A percentile compares a stretch with the other conserved stretches of the same genome.
phyloP scores from a whole-genome alignment of 2,797 vertebrate species.

The Tympanoctomys barrerae region DNA sequence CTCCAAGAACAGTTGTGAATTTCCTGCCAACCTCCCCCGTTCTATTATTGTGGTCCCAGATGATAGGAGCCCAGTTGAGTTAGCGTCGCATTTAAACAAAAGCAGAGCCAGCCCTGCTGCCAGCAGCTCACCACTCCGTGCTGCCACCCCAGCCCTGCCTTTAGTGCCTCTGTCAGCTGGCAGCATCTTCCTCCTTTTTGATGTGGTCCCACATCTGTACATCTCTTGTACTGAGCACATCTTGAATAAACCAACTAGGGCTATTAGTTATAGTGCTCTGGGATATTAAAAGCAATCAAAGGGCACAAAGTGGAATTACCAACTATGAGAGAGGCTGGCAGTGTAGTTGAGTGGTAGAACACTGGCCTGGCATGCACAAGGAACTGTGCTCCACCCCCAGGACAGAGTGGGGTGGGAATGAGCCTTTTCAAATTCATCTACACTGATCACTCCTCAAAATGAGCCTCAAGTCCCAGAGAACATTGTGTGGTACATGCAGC shows the following conservation, averaged over 20 bases:
- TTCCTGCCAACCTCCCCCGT: slow-evolving; percentile 65
- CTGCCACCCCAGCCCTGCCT: not conserved
- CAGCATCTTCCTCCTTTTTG: slow-evolving; percentile 31
- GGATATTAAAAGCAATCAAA: slow-evolving; percentile 49
- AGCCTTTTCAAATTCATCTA: slow-evolving; percentile 29
- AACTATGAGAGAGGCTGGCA: slow-evolving; percentile 52
- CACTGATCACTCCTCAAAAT: not conserved
- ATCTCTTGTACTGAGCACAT: slow-evolving; percentile 68
- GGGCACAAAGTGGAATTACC: slow-evolving; percentile 44
- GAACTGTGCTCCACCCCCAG: not conserved
- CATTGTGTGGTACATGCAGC: no score
- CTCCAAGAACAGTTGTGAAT: slow-evolving; percentile 34
- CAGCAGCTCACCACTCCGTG: not conserved
- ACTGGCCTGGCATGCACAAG: not conserved
- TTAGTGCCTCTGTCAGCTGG: slow-evolving; percentile 51
- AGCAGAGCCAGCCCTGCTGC: slow-evolving; percentile 43
- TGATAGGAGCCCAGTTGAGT: slow-evolving; percentile 39
- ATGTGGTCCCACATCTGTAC: slow-evolving; percentile 62
- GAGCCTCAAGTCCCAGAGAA: slow-evolving; percentile 18
- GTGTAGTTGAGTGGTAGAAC: not conserved
- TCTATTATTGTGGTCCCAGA: slow-evolving; percentile 71
- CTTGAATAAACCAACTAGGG: slow-evolving; percentile 65
- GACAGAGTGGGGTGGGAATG: not conserved
- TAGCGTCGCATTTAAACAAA: slow-evolving; percentile 55
- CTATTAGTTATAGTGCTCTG: slow-evolving; percentile 8